Conservation (phyloP, 30 jellyfish, hydroid and myxozoan species). For the Sanderia malayensis region DNA sequence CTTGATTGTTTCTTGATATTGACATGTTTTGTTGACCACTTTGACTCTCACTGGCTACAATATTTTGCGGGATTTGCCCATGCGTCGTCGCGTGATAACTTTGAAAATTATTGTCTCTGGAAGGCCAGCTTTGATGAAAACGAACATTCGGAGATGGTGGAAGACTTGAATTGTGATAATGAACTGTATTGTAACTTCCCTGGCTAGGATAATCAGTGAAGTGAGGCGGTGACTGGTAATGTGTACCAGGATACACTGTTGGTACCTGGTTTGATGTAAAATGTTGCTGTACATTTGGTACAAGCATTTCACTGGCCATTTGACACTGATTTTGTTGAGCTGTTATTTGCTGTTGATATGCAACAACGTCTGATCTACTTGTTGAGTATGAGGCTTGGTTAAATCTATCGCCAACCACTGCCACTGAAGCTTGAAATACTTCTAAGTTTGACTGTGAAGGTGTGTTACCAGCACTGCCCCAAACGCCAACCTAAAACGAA, state of each 20-base stretch:
- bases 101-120: conserved; percentile 53
- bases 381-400: conserved; percentile 43
- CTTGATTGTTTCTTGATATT: conserved; percentile 36
- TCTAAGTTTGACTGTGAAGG: conserved; percentile 38
- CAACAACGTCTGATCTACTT: conserved; percentile 11
- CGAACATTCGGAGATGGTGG: conserved; percentile 76
- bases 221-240: conserved; percentile 73
- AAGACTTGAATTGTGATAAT: conserved; percentile 51
- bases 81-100: conserved; percentile 71
- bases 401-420: conserved; percentile 44
- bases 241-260: conserved; percentile 63
- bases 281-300: conserved; percentile 78
- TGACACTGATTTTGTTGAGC: conserved; percentile 62
- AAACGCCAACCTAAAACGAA: conserved; percentile 41
- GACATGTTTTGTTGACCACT: conserved; percentile 44
- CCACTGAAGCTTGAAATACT: conserved; percentile 38
- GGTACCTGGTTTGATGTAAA: conserved; percentile 70
- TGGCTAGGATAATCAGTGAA: conserved; percentile 61
- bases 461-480: conserved; percentile 51
- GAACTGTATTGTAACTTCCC: conserved; percentile 60
- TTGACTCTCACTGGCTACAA: conserved; percentile 64
- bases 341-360: conserved; percentile 52
- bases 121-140: conserved; percentile 62
- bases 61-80: conserved; percentile 73
- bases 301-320: conserved; percentile 85